phyloP scores from a whole-genome alignment of 2,888 invertebrate genomes.

The Pristionchus fissidentatus region DNA sequence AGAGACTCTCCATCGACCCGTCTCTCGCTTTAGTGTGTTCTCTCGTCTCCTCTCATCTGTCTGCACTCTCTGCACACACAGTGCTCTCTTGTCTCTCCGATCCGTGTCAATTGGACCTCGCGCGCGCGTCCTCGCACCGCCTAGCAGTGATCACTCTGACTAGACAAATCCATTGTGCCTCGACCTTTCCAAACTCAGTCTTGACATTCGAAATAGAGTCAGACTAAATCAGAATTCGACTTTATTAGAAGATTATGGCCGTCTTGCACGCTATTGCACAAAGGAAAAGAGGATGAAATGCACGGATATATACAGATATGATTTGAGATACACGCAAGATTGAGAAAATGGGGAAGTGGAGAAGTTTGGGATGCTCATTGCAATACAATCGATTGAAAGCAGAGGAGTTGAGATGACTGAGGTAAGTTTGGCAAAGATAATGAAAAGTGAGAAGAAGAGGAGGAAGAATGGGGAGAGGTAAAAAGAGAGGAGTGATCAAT shows the following conservation, averaged over 20 bases:
- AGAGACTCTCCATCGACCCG: neutral
- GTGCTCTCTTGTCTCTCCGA: neutral
- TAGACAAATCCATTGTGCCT: too few relatives aligned
- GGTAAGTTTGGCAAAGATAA: neutral
- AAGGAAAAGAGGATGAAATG: neutral
- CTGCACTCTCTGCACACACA: neutral
- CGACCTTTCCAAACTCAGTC: too few relatives aligned
- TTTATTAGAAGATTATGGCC: neutral
- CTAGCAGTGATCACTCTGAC: too few relatives aligned
- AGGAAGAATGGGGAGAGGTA: neutral
- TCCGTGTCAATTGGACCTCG: neutral
- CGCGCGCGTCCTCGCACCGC: neutral
- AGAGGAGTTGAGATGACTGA: conserved; percentile 32
- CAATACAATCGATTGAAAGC: neutral
- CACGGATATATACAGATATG: neutral
- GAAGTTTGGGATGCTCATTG: too few relatives aligned
- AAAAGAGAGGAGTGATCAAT: neutral
- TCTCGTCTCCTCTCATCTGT: neutral
- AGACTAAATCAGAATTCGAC: too few relatives aligned
- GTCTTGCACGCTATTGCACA: neutral
- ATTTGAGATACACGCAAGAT: conserved; percentile 7
- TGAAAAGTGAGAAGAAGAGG: neutral
- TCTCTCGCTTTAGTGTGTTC: neutral
- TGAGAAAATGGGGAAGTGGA: neutral
- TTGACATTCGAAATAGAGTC: too few relatives aligned